Evolutionary conservation across 1,140 invertebrate species (phyloP).

Genomic region (Philaenus spumarius): DNA sequence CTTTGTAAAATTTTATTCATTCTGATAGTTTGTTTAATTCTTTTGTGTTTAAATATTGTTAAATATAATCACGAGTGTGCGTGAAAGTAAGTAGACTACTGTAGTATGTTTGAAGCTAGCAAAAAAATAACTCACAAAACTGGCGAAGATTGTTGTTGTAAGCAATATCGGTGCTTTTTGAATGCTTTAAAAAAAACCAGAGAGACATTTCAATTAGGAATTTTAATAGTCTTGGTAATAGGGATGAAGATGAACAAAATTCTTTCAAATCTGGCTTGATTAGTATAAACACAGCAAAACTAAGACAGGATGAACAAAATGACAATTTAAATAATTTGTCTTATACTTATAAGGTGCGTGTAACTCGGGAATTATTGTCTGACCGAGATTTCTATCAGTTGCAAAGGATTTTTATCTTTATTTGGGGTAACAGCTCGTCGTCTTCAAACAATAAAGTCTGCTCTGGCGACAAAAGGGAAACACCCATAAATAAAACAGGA

Average conservation of each 20-base stretch:
- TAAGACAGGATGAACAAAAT: neutral
- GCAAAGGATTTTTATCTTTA: too few relatives aligned
- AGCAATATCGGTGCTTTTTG: neutral
- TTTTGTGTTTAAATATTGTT: neutral
- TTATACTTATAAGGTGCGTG: too few relatives aligned
- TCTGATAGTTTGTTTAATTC: neutral
- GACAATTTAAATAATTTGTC: neutral
- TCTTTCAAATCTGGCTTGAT: neutral
- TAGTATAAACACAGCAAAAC: neutral
- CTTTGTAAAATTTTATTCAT: neutral
- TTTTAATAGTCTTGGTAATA: neutral
- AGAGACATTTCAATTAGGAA: neutral
- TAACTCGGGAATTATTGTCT: too few relatives aligned
- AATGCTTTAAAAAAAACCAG: neutral
- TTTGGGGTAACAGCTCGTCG: too few relatives aligned
- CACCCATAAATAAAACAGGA: too few relatives aligned
- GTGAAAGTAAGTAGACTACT: neutral
- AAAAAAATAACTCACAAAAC: neutral
- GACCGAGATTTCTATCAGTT: too few relatives aligned
- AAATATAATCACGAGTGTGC: neutral
- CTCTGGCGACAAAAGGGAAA: too few relatives aligned
- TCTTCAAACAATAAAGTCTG: too few relatives aligned
- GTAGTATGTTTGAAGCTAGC: neutral
- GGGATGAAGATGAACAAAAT: neutral
- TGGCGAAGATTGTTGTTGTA: neutral